These are phyloP conservation scores for Nipponia nippon DNA, from an alignment of 2,113 vertebrate species.

Conservation along the genomic window DNA sequence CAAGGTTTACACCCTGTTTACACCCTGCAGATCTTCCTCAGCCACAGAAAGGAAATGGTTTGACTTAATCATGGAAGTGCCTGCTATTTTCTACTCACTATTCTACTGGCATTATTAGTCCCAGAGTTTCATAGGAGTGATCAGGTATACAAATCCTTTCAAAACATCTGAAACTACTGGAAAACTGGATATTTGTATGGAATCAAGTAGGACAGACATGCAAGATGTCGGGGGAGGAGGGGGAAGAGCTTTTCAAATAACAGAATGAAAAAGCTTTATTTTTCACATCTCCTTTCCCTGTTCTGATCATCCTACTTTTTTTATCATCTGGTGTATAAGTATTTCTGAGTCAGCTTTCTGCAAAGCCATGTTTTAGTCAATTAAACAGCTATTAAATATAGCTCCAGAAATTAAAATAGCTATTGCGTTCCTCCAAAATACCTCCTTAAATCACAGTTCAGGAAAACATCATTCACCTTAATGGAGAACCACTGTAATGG, in stretches of 20 bases:
- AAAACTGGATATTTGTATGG: not conserved
- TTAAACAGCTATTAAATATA: slow-evolving; percentile 19
- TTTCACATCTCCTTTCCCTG: not conserved
- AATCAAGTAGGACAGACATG: not conserved
- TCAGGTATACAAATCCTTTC: not conserved
- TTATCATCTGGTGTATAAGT: not conserved
- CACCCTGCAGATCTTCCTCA: slow-evolving; percentile 4
- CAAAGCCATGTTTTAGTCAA: slow-evolving; percentile 3
- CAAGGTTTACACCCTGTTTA: not conserved
- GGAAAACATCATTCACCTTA: slow-evolving; percentile 60
- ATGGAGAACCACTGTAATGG: slow-evolving; percentile 53
- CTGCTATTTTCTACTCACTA: not conserved
- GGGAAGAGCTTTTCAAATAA: not conserved
- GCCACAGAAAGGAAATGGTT: slow-evolving; percentile 4
- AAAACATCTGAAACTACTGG: not conserved
- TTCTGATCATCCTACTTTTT: not conserved
- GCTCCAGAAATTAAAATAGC: slow-evolving; percentile 31
- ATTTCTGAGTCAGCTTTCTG: slow-evolving; percentile 39
- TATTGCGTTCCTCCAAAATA: not conserved
- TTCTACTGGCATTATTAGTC: not conserved
- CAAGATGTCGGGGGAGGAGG: not conserved
- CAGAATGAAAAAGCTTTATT: not conserved
- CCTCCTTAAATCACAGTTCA: slow-evolving; percentile 37
- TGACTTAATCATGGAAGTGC: not conserved
- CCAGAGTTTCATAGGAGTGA: not conserved